Evolutionary conservation across 2,888 invertebrate genomes (phyloP).

Genomic region (Caenorhabditis panamensis): DNA sequence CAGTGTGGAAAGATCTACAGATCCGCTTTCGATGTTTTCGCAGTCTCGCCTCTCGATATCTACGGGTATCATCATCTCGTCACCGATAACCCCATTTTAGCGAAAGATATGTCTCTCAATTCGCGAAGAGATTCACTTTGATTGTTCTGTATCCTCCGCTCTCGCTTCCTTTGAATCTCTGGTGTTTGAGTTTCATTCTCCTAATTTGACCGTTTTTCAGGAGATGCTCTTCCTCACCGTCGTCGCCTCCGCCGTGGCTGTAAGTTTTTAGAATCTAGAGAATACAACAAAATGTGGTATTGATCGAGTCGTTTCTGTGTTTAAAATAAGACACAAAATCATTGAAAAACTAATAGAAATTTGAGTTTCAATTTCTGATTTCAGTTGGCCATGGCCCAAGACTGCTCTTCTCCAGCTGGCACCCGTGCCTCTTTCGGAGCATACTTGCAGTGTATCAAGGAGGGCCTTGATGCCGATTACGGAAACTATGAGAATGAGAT

Average conservation of each 20-base stretch:
- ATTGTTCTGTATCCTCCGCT: conserved; percentile 33
- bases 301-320: background rate
- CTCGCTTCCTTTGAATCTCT: conserved; percentile 10
- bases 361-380: background rate
- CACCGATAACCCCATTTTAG: conserved; percentile 50
- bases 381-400: conserved; percentile 66
- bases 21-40: conserved; percentile 52
- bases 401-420: conserved; percentile 68
- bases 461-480: conserved; percentile 78
- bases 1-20: conserved; percentile 16
- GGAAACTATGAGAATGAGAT: conserved; percentile 77
- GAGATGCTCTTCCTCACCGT: conserved; percentile 53
- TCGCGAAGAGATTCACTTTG: conserved; percentile 28
- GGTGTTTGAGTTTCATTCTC: background rate
- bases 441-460: conserved; percentile 79
- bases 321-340: too few species aligned
- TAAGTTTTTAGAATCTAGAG: conserved; percentile 13
- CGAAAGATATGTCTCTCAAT: conserved; percentile 18
- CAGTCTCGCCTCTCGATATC: conserved; percentile 26
- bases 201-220: conserved; percentile 15
- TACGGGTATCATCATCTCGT: conserved; percentile 45
- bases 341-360: too few species aligned
- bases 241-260: conserved; percentile 31
- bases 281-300: background rate
- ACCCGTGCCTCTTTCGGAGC: conserved; percentile 73